phyloP scores from a whole-genome alignment of 2,888 invertebrate genomes.

The Ophion ellenae region DNA sequence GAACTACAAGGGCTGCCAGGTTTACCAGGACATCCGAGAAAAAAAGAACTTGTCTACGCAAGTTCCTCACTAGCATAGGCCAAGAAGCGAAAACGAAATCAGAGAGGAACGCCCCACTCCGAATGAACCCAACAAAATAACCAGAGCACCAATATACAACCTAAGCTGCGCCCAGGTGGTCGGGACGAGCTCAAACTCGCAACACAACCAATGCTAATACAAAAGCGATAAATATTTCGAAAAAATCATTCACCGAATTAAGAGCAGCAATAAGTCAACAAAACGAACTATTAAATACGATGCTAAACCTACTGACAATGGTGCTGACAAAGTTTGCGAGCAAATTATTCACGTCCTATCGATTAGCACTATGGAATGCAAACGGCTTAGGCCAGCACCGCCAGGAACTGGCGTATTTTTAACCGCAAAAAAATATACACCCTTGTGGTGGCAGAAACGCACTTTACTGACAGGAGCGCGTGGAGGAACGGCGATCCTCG shows the following conservation, averaged over 20 bases:
- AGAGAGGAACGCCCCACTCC: neutral
- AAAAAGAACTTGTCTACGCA: slow-evolving; percentile 9
- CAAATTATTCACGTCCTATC: slow-evolving; percentile 4
- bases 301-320: slow-evolving; percentile 9
- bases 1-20: too few relatives aligned
- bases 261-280: slow-evolving; percentile 18
- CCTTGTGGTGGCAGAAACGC: too few relatives aligned
- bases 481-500: too few relatives aligned
- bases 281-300: slow-evolving; percentile 18
- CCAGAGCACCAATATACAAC: neutral
- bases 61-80: slow-evolving; percentile 4
- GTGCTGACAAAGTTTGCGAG: slow-evolving; percentile 13
- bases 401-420: neutral
- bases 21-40: neutral
- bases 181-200: neutral
- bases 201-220: neutral
- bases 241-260: slow-evolving; percentile 33
- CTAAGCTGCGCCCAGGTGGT: slow-evolving; percentile 4
- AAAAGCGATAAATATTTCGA: neutral
- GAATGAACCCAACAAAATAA: neutral
- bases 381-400: neutral
- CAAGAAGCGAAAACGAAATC: neutral
- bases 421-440: too few relatives aligned
- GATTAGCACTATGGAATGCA: neutral
- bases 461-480: too few relatives aligned